Conservation (phyloP, 2,888 invertebrate genomes). For the Drosophila tanythrix region DNA sequence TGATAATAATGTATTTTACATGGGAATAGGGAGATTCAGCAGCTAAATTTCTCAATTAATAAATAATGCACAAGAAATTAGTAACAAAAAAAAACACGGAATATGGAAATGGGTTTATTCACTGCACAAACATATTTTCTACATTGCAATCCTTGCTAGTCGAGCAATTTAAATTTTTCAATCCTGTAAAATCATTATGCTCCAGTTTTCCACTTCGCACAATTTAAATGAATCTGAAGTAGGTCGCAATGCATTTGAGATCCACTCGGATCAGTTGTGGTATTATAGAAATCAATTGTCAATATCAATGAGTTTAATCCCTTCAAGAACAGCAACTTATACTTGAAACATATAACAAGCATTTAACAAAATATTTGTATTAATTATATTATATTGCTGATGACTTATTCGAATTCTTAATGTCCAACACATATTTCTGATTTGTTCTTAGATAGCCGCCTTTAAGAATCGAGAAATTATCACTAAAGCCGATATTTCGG, state of each 20-base stretch:
- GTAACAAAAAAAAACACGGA: neutral
- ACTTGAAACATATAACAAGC: neutral
- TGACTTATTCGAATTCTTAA: too few species aligned
- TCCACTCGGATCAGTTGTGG: neutral
- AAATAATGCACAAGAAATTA: neutral
- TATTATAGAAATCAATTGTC: neutral
- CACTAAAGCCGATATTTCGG: too few species aligned
- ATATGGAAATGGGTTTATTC: neutral
- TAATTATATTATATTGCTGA: neutral
- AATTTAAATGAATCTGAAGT: neutral
- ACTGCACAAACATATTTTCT: neutral
- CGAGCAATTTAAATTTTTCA: neutral
- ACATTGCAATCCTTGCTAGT: neutral
- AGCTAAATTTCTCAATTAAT: neutral
- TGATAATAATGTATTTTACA: neutral
- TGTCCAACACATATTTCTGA: too few species aligned
- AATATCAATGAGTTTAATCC: neutral
- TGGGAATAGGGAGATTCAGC: neutral
- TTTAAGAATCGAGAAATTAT: too few species aligned
- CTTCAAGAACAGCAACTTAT: neutral
- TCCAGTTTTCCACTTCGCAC: neutral
- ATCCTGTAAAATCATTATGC: neutral
- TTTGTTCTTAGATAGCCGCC: too few species aligned
- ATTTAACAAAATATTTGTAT: neutral
- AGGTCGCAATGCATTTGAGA: neutral